Base-by-base conservation (phyloP, 2,797 vertebrate genomes). In the Pseudochirops cupreus region DNA sequence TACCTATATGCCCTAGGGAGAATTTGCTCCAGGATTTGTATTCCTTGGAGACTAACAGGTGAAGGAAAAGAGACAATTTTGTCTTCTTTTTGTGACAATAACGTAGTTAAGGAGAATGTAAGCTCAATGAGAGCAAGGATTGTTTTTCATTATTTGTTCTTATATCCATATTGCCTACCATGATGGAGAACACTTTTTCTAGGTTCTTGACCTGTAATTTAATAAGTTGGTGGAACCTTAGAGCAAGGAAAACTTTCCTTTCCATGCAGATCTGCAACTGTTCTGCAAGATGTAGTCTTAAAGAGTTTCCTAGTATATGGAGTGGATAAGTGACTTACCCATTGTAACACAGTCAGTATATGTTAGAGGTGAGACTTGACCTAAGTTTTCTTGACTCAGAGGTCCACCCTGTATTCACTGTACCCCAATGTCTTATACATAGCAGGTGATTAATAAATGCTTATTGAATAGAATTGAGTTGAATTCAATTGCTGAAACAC, bases 1-100 rank as follows among this genome's bases (percentile, higher is more conserved):
- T n/a, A 46, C 24, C 74, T 74, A 39, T 24, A 39, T 82, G 5
- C 6, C n/a, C n/a, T 50, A 87, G 39, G 59, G 39, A 87, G n/a
- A 10, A 82, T 24, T 82, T 82, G n/a, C 39, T 82, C 18, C 67
- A 82, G 39, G 28, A 90, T 10, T 55, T n/a, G 57, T 58, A 92
- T 95, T 87, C 91, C 53, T 94, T 92, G 0, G 67, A 67, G 74
- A 92, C 33, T 55, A 90, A 91, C 16, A 92, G 33, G 13, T 91
- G 62, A 97, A 93, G 18, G 62, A 58, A 93, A 74, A 93, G 91
- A 57, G 56, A 12, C 11, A 54, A 54, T 54, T 54, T 54, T 54
- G 53, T 54, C 53, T 54, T 9, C 10, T 54, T 54, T 26, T 54
- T 92, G 55, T 91, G 46, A 59, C 31, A 52, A 24, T 28, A 55